Conservation (phyloP, 2,888 invertebrate species). For the Chaetoderma sp. region DNA sequence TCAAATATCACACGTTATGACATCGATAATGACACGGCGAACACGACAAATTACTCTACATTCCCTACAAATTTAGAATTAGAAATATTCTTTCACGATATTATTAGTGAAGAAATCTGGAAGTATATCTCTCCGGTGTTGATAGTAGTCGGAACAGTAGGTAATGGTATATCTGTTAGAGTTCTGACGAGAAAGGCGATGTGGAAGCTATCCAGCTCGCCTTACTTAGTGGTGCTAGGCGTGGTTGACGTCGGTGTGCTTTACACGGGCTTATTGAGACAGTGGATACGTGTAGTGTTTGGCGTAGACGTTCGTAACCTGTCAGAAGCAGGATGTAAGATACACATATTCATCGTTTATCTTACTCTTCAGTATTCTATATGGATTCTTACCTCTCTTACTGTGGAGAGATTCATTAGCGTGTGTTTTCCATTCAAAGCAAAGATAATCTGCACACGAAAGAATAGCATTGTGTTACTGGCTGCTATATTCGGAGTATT, state of each 20-base stretch:
- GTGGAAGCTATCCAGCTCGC: conserved; percentile 43
- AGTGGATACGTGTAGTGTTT: conserved; percentile 40
- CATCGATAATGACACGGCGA: no score
- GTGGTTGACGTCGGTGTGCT: conserved; percentile 48
- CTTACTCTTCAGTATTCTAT: conserved; percentile 50
- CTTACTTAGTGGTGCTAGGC: conserved; percentile 50
- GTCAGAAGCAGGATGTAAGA: conserved; percentile 39
- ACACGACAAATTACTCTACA: no score
- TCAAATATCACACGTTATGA: no score
- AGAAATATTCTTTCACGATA: no score
- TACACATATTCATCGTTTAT: conserved; percentile 52
- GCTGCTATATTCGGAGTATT: conserved; percentile 32
- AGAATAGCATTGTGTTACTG: conserved; percentile 32
- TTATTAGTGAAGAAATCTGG: no score
- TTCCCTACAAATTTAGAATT: no score
- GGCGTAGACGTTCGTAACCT: conserved; percentile 43
- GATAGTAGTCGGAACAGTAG: conserved; percentile 53
- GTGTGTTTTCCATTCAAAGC: conserved; percentile 51
- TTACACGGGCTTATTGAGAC: conserved; percentile 52
- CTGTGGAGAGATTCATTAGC: conserved; percentile 51
- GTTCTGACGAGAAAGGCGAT: conserved; percentile 45
- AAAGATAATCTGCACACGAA: conserved; percentile 40
- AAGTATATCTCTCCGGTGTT: conserved; percentile 46
- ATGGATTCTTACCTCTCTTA: conserved; percentile 59
- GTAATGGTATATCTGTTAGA: conserved; percentile 48